phyloP scores from a whole-genome alignment of 2,888 invertebrate species.

The Chouioia cunea region DNA sequence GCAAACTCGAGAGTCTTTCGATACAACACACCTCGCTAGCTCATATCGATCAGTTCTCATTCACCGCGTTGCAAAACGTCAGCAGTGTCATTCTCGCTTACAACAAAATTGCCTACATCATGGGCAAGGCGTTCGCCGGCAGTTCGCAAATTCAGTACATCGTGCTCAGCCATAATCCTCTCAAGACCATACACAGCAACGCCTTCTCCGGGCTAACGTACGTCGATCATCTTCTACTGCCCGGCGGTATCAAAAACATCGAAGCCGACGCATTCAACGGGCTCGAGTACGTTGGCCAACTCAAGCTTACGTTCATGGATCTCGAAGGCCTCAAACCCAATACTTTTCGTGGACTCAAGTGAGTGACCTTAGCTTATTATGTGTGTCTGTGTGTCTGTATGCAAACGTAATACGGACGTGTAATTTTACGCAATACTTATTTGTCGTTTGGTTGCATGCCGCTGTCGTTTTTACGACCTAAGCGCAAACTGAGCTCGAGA shows the following conservation, averaged over 20 bases:
- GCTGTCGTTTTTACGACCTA: constrained; percentile 6
- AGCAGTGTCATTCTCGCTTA: constrained; percentile 78
- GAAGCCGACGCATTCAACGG: constrained; percentile 87
- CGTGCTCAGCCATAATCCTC: constrained; percentile 86
- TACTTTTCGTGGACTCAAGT: constrained; percentile 80
- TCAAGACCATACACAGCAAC: constrained; percentile 82
- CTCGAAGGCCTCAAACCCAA: constrained; percentile 77
- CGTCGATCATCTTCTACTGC: constrained; percentile 86
- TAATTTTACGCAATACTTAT: neutral
- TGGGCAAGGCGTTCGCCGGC: constrained; percentile 87
- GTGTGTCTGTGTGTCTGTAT: neutral
- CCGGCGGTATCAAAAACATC: constrained; percentile 81
- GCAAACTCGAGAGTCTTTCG: constrained; percentile 82
- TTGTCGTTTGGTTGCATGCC: constrained; percentile 3
- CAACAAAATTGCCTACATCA: constrained; percentile 79
- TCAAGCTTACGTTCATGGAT: constrained; percentile 89
- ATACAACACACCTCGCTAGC: constrained; percentile 89
- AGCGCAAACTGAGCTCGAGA: neutral
- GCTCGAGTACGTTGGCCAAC: constrained; percentile 83
- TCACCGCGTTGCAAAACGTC: constrained; percentile 86
- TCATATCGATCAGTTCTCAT: constrained; percentile 85
- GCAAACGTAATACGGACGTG: neutral
- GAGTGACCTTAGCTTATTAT: constrained; percentile 11
- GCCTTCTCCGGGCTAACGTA: constrained; percentile 88
- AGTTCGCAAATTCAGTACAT: constrained; percentile 87